Conservation (phyloP, 2,113 vertebrate genomes). For the Nymphicus hollandicus region DNA sequence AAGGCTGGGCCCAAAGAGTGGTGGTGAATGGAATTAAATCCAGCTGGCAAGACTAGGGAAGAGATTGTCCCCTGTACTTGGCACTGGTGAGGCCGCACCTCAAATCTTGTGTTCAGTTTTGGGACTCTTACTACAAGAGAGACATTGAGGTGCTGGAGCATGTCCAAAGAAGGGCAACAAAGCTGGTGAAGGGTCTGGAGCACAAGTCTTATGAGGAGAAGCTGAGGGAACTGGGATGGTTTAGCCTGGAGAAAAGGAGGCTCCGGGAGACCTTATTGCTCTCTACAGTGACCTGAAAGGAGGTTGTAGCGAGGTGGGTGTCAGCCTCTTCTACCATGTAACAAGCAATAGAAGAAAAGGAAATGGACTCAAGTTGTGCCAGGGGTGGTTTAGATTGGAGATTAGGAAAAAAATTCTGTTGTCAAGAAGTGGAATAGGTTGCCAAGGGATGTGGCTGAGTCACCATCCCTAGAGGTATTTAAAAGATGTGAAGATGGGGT, state of each 20-base stretch:
- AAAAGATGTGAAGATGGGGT: neutral
- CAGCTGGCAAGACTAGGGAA: neutral
- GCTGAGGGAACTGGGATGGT: neutral
- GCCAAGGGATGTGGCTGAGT: neutral
- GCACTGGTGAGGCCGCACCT: neutral
- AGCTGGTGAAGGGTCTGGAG: neutral
- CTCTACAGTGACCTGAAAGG: neutral
- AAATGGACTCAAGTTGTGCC: neutral
- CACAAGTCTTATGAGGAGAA: neutral
- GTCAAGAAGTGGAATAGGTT: neutral
- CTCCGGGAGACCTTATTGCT: neutral
- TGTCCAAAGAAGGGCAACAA: neutral
- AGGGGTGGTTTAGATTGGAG: neutral
- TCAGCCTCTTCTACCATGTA: neutral
- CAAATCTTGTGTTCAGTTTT: neutral
- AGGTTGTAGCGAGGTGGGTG: neutral
- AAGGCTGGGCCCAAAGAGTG: neutral
- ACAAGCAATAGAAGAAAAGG: neutral
- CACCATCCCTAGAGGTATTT: neutral
- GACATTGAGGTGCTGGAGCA: neutral
- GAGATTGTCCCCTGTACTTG: accelerated
- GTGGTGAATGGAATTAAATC: neutral
- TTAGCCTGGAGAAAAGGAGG: neutral
- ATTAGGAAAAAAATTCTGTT: neutral
- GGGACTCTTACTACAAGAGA: neutral